phyloP scores from a whole-genome alignment of 2,888 invertebrate genomes.

The Phaedon cochleariae region DNA sequence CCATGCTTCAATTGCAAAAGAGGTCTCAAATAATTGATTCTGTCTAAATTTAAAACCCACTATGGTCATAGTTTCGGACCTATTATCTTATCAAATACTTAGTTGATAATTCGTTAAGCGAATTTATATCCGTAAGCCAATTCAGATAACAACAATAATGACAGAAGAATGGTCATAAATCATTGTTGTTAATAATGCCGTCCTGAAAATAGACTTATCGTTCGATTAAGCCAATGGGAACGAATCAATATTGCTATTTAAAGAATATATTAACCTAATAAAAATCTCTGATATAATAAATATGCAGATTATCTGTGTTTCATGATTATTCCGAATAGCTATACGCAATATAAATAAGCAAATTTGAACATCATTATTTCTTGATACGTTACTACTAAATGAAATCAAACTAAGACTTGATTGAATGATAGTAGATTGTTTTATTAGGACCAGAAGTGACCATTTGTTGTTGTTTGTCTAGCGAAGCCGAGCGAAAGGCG shows the following conservation, averaged over 20 bases:
- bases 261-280: no score
- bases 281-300: no score
- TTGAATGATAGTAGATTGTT: no score
- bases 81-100: slow-evolving; percentile 18
- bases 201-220: neutral
- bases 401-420: no score
- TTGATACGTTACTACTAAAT: no score
- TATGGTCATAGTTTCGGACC: neutral
- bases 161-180: neutral
- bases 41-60: slow-evolving; percentile 8
- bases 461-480: no score
- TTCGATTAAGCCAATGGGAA: no score
- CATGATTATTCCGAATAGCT: neutral
- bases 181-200: neutral
- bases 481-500: no score
- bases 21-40: neutral
- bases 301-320: no score
- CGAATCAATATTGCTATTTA: no score
- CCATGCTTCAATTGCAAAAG: neutral
- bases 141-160: slow-evolving; percentile 2
- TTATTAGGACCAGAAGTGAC: no score
- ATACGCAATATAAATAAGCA: neutral
- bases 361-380: no score
- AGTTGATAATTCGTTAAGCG: slow-evolving; percentile 1
- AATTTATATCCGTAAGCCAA: slow-evolving; percentile 10